Conservation (phyloP, 2,888 invertebrate genomes). For the Callimorpha dominula region DNA sequence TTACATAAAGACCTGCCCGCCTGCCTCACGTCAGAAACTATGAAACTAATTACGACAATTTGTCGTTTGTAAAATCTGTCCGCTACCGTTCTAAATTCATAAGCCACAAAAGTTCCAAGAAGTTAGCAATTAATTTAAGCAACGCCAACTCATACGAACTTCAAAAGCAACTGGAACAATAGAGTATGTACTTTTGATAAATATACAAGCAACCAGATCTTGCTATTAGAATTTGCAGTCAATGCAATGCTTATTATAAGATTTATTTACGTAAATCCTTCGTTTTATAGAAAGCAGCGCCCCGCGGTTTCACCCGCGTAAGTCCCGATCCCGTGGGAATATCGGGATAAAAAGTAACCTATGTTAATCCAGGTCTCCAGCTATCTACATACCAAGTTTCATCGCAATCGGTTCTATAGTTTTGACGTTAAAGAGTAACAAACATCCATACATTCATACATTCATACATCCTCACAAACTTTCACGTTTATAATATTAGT, state of each 20-base stretch:
- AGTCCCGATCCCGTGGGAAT: too few species aligned
- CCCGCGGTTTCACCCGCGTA: too few species aligned
- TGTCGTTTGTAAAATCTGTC: slow-evolving; percentile 50
- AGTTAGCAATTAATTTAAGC: slow-evolving; percentile 67
- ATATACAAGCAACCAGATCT: slow-evolving; percentile 53
- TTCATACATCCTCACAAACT: too few species aligned
- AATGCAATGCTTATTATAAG: neutral
- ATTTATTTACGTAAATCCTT: neutral
- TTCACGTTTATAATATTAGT: too few species aligned
- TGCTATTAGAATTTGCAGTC: slow-evolving; percentile 57
- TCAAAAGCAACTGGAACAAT: slow-evolving; percentile 65
- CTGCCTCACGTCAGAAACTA: slow-evolving; percentile 36
- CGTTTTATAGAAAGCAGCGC: neutral
- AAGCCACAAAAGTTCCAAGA: slow-evolving; percentile 61
- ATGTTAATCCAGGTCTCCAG: too few species aligned
- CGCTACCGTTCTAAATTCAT: slow-evolving; percentile 53
- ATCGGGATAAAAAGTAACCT: too few species aligned
- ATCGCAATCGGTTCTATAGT: too few species aligned
- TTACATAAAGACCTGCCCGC: neutral
- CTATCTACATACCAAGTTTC: too few species aligned
- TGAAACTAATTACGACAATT: slow-evolving; percentile 45
- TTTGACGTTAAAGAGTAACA: too few species aligned
- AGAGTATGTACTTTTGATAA: slow-evolving; percentile 62
- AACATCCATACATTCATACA: too few species aligned
- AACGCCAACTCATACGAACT: slow-evolving; percentile 62